Evolutionary conservation across 2,797 vertebrate genomes (phyloP).

Genomic region (Chromobotia macracanthus): DNA sequence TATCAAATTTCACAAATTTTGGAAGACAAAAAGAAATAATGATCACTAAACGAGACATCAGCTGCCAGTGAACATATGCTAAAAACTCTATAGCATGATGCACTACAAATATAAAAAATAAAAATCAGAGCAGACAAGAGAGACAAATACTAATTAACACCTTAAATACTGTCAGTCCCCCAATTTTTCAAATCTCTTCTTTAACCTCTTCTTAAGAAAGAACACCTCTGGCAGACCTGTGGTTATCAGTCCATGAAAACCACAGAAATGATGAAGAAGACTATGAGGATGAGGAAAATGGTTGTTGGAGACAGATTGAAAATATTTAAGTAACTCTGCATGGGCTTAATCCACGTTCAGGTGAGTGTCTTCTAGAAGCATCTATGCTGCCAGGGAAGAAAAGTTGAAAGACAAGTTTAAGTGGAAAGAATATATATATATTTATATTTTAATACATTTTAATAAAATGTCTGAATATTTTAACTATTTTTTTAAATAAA

Average conservation of each 20-base stretch:
- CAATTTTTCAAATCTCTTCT: background rate
- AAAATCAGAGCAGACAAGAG: background rate
- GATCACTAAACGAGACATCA: background rate
- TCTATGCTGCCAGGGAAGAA: slow-evolving; percentile 74
- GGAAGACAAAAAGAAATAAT: background rate
- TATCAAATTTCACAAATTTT: background rate
- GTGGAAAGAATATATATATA: too few species aligned
- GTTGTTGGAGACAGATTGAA: slow-evolving; percentile 84
- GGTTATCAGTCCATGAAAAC: slow-evolving; percentile 80
- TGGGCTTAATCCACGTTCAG: slow-evolving; percentile 82
- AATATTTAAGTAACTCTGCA: slow-evolving; percentile 84
- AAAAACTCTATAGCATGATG: background rate
- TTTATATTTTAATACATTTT: too few species aligned
- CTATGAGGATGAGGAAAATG: slow-evolving; percentile 84
- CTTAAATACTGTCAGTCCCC: slow-evolving; percentile 34
- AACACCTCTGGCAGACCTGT: slow-evolving; percentile 26
- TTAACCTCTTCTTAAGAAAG: background rate
- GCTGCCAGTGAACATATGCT: background rate
- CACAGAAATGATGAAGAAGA: slow-evolving; percentile 85
- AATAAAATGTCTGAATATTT: too few species aligned
- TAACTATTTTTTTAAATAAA: too few species aligned
- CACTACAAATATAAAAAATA: background rate
- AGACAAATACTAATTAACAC: background rate
- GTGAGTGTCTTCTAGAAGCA: slow-evolving; percentile 78
- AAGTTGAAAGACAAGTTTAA: background rate